Base-by-base conservation (phyloP, 2,888 invertebrate species). In the Meteorus colon region DNA sequence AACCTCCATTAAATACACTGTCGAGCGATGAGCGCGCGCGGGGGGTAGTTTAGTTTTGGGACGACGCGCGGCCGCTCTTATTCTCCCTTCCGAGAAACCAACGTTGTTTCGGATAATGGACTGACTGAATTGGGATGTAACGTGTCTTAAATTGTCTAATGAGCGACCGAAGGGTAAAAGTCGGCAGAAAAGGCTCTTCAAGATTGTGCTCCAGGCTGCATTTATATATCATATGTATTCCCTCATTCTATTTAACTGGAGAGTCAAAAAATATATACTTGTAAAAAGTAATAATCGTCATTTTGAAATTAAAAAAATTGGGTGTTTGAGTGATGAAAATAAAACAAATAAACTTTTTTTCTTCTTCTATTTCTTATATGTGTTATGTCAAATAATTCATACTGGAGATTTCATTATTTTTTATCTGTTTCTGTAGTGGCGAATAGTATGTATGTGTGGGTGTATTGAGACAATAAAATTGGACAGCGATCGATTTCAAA, bases 91-190 rank as follows among this genome's bases (percentile, higher is more conserved):
- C 85, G 66, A 84, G 88, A 88, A 88, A 80, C 84, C 82, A 82
- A 81, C 79, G 84, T 82, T 80, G 83, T 85, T 84, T 83, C 81
- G 73, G 82, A 86, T 86, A 88, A 87, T 86, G 83, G 86, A 85
- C 80, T 83, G 79, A 79, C 8, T 78, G 85, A 87, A 87, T 85
- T 86, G 84, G 86, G 85, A 85, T 87, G 86, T 88, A 88, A 88
- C 88, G 86, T 87, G 85, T 88, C 85, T 86, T 84, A 86, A 88
- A 89, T 88, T 88, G 83, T 89, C 87, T 89, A 89, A 89, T 87
- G 85, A 85, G 86, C 83, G 86, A 85, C 85, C 86, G 84, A 86
- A 85, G 86, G 86, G 84, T 83, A 84, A 72, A 74, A 45, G 60
- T 65, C 63, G 65, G 59, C 37, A 34, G 29, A 65, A 41, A 16